Evolutionary conservation across 2,113 vertebrate species (phyloP), one percentile per base, ranked within the genome.

Genomic region (Podarcis muralis): DNA sequence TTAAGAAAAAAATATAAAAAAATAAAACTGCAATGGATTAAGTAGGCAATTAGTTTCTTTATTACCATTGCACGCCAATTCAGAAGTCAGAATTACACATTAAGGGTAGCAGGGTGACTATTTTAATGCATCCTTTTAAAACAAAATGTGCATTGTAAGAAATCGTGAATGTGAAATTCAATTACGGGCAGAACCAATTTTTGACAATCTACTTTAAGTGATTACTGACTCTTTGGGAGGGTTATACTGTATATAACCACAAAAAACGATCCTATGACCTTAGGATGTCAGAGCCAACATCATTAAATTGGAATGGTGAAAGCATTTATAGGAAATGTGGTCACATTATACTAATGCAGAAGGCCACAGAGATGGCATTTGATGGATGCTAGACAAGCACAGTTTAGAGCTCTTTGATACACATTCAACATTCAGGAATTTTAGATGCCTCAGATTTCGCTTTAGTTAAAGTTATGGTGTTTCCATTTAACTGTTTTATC

Each of bases 251-350:
- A 4, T 62, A 1, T 59, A 90, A 83, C 59, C 27, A 89, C 9
- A 83, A n/a, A 78, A 69, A 87, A 89, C 18, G 18, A 81, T 81
- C 35, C 82, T 88, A 30, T 53, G 85, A 81, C 84, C 85, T 93
- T 35, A 87, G 27, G 32, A 75, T 72, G 59, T 6, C 53, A 88
- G 84, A 86, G 32, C 6, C 0, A 18, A 43, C 65, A 89, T 40
- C 35, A 79, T 78, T 87, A 83, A 79, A 74, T 43, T 77, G 27
- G 32, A 87, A 76, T 32, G 30, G 22, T 77, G 62, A 90, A 83
- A 83, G 66, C 65, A 72, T 90, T 86, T 76, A 75, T 78, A 87
- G 74, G 71, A 90, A 87, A 78, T 20, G 48, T 35, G 76, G 80
- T 32, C 22, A 8, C 3, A 57, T 20, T 83, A 1, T 13, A 25